phyloP scores from a whole-genome alignment of 2,797 vertebrate genomes.

The Aplochiton taeniatus region DNA sequence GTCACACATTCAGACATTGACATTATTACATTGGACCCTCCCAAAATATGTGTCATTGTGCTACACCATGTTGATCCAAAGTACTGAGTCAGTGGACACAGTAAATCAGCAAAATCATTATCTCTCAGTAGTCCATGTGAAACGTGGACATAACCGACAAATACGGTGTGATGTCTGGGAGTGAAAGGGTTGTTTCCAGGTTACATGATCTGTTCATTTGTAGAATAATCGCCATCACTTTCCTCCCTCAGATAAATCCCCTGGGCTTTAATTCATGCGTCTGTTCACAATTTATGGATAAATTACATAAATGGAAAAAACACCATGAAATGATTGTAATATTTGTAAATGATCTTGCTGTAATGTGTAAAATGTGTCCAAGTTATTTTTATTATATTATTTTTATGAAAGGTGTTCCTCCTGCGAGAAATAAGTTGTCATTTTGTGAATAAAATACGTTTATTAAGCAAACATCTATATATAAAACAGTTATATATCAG shows the following conservation, averaged over 20 bases:
- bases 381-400: slow-evolving; percentile 89
- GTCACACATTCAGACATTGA: slow-evolving; percentile 53
- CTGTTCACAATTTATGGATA: slow-evolving; percentile 74
- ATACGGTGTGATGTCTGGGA: slow-evolving; percentile 47
- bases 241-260: slow-evolving; percentile 72
- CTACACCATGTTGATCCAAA: slow-evolving; percentile 44
- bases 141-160: slow-evolving; percentile 52
- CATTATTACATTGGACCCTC: slow-evolving; percentile 58
- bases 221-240: slow-evolving; percentile 59
- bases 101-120: slow-evolving; percentile 48
- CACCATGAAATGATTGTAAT: slow-evolving; percentile 85
- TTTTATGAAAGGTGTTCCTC: slow-evolving; percentile 84
- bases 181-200: slow-evolving; percentile 56
- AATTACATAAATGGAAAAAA: slow-evolving; percentile 70
- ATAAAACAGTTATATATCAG: slow-evolving; percentile 82
- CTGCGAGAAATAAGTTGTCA: slow-evolving; percentile 82
- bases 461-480: slow-evolving; percentile 85
- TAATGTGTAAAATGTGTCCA: slow-evolving; percentile 84
- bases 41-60: slow-evolving; percentile 51
- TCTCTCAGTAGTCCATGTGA: slow-evolving; percentile 57
- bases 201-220: slow-evolving; percentile 54
- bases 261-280: slow-evolving; percentile 79
- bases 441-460: slow-evolving; percentile 86
- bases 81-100: slow-evolving; percentile 44
- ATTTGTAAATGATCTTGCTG: slow-evolving; percentile 85